These are phyloP conservation scores for Daboia siamensis DNA, from an alignment of 2,113 vertebrate genomes.

Conservation along the genomic window DNA sequence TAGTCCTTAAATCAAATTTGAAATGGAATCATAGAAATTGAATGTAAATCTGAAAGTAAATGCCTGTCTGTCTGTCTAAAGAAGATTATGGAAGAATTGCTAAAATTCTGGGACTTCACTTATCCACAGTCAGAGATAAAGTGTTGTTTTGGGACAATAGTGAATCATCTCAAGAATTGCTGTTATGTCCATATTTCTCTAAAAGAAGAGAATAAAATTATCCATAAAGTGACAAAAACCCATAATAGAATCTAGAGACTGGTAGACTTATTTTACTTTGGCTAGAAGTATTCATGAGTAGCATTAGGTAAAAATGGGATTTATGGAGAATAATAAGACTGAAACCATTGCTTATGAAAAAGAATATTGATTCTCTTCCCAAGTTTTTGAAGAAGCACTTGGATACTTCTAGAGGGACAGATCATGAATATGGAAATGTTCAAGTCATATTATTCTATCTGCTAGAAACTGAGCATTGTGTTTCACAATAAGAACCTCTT, in stretches of 20 bases:
- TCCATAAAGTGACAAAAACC: not conserved
- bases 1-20: not conserved
- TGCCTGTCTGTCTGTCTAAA: not conserved
- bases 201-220: not conserved
- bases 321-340: not conserved
- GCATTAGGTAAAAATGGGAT: not conserved
- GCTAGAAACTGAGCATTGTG: not conserved
- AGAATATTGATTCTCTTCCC: not conserved
- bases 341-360: not conserved
- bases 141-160: not conserved
- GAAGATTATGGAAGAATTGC: not conserved
- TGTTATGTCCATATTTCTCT: not conserved
- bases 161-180: not conserved
- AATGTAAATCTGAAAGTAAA: not conserved
- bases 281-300: not conserved
- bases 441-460: not conserved
- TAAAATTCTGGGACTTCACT: not conserved
- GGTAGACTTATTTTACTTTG: not conserved
- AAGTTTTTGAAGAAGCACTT: not conserved
- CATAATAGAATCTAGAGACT: not conserved
- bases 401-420: not conserved
- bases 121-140: not conserved
- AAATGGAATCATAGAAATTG: not conserved
- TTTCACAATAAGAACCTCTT: not conserved
- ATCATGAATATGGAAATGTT: not conserved